A percentile compares a stretch with the other conserved stretches of the same genome.
Conservation (phyloP, 1,140 invertebrate species). For the Vollenhovia emeryi region DNA sequence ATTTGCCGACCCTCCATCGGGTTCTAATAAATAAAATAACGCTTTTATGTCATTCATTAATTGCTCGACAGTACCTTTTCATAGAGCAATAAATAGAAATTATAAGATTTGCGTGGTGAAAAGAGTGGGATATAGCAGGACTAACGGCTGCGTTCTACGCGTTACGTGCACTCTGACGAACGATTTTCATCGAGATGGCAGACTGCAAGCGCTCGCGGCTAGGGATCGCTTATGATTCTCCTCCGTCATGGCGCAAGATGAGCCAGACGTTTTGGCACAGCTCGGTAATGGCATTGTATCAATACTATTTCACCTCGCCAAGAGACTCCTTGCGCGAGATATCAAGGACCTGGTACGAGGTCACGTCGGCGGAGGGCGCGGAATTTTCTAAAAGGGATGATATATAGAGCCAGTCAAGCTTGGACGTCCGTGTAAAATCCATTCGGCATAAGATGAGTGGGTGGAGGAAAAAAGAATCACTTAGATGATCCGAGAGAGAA, state of each 20-base stretch:
- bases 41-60: not conserved
- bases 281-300: conserved; percentile 53
- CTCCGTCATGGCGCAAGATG: conserved; percentile 56
- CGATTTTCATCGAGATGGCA: conserved; percentile 38
- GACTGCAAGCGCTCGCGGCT: conserved; percentile 17
- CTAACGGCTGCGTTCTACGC: not conserved
- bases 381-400: conserved; percentile 61
- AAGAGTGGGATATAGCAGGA: not conserved
- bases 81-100: not conserved
- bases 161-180: conserved; percentile 15
- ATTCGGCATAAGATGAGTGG: conserved; percentile 52
- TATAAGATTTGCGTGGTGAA: not conserved
- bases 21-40: conserved; percentile 1
- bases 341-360: conserved; percentile 16
- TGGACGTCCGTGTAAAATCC: conserved; percentile 64
- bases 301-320: conserved; percentile 47
- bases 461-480: conserved; percentile 52
- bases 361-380: conserved; percentile 33
- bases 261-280: conserved; percentile 46
- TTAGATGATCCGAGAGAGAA: conserved; percentile 30
- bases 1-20: not conserved
- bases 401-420: conserved; percentile 58
- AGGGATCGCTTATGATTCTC: conserved; percentile 49
- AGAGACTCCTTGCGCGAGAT: conserved; percentile 29
- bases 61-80: not conserved